Conservation (phyloP, 2,888 invertebrate species). For the Drosophila kuntzei region DNA sequence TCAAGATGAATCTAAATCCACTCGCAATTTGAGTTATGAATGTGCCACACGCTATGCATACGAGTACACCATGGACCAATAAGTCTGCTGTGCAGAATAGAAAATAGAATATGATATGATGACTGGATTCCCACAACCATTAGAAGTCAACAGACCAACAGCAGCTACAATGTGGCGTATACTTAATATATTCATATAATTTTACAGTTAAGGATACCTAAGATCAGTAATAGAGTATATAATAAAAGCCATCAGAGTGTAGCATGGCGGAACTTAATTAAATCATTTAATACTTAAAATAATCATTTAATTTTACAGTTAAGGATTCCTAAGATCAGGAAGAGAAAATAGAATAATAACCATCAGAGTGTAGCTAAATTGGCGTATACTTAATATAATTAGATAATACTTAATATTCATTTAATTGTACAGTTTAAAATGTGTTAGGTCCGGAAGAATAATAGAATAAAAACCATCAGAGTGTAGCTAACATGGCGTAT, state of each 20-base stretch:
- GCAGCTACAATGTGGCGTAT: neutral
- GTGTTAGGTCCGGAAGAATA: too few species aligned
- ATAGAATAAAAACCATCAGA: too few species aligned
- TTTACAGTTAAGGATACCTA: neutral
- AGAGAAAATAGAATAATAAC: too few species aligned
- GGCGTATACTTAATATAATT: too few species aligned
- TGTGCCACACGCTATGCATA: conserved; percentile 58
- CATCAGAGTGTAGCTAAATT: too few species aligned
- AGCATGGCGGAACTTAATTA: too few species aligned
- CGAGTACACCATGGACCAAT: conserved; percentile 31
- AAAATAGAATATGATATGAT: conserved; percentile 7
- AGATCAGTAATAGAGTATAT: neutral
- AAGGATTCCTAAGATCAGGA: too few species aligned
- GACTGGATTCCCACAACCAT: neutral
- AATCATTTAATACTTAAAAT: too few species aligned
- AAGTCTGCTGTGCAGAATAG: conserved; percentile 21
- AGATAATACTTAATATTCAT: too few species aligned
- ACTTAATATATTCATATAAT: neutral
- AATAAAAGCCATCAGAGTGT: too few species aligned
- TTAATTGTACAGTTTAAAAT: too few species aligned
- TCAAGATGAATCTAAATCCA: conserved; percentile 56
- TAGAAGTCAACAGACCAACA: neutral
- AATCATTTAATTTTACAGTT: too few species aligned
- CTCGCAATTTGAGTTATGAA: conserved; percentile 44
- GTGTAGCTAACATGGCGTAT: neutral